These are phyloP conservation scores for Metacarcinus magister DNA, from an alignment of 2,888 invertebrate species.

Conservation along the genomic window DNA sequence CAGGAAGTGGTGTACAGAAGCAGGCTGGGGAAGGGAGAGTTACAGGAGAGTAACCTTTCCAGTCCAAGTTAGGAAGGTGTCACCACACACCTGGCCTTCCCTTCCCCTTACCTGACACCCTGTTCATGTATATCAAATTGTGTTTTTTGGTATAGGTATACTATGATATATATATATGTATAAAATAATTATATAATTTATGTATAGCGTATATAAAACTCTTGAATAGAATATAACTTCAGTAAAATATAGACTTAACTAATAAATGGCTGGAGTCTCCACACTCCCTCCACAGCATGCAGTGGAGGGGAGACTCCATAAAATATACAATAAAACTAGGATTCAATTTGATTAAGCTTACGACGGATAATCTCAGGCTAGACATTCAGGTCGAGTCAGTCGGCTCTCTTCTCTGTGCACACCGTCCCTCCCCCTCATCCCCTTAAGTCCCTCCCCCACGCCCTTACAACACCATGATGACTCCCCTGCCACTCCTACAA, in stretches of 20 bases:
- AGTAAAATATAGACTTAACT: background rate
- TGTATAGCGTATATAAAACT: constrained; percentile 8
- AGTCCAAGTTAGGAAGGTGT: background rate
- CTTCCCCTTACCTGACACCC: background rate
- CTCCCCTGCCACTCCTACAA: background rate
- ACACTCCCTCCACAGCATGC: background rate
- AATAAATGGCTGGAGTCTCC: background rate
- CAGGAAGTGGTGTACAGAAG: background rate
- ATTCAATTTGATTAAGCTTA: constrained; percentile 18
- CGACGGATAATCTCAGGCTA: background rate
- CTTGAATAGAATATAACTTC: constrained; percentile 7
- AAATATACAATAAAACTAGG: background rate
- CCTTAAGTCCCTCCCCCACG: background rate
- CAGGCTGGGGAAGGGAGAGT: background rate
- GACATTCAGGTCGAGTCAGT: background rate
- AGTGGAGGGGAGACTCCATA: background rate
- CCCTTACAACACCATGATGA: background rate
- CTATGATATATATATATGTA: background rate
- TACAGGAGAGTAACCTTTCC: background rate
- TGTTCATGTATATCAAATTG: background rate
- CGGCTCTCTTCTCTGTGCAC: background rate
- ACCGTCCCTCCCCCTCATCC: background rate
- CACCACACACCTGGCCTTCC: background rate
- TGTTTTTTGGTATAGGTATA: constrained; percentile 7
- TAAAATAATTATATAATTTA: background rate